Evolutionary conservation across 2,113 vertebrate genomes (phyloP), one percentile per base, ranked within the genome.

Genomic region (Noctilio leporinus): DNA sequence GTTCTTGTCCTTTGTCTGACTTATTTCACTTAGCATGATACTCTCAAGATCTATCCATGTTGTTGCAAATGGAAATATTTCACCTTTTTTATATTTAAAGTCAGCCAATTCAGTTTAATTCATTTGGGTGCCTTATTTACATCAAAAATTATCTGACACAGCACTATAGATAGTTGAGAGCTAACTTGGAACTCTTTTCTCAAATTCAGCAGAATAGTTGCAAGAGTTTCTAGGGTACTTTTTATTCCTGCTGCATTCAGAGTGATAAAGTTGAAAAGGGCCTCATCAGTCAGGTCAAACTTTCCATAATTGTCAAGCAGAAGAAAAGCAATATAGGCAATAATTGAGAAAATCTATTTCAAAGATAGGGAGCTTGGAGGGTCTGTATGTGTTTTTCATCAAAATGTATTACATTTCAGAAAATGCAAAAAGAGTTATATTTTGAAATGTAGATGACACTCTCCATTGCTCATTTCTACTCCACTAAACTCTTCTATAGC

Each of bases 371-470:
- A 77, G 2, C 35, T 43, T 72, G 4, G 7, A 49, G 33, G 47
- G 4, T 81, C 35, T 70, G 8, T 43, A 8, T 95, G 40, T 47
- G 35, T 82, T 93, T 93, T 75, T 82, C 59, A 92, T 89, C 33
- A 95, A 95, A 87, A 92, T 53, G 59, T 35, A 77, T 69, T 57
- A 87, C 22, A 90, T 78, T 92, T 77, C 76, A 85, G 59, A 88
- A 92, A 82, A 86, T 57, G 45, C 30, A 57, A 89, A 55, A 47
- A 70, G 35, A 75, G 38, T 22, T 85, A 10, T 57, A 88, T 87
- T 81, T 92, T 95, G 53, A 95, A 83, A 96, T 76, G 59, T 57
- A 57, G 85, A 82, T 64, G 72, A 49, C 47, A 43, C 30, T 83
- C 17, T 65, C 75, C 53, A 40, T 94, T 84, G 76, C 43, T 96